Evolutionary conservation across 2,888 invertebrate species (phyloP).

Genomic region (Thyatira batis): DNA sequence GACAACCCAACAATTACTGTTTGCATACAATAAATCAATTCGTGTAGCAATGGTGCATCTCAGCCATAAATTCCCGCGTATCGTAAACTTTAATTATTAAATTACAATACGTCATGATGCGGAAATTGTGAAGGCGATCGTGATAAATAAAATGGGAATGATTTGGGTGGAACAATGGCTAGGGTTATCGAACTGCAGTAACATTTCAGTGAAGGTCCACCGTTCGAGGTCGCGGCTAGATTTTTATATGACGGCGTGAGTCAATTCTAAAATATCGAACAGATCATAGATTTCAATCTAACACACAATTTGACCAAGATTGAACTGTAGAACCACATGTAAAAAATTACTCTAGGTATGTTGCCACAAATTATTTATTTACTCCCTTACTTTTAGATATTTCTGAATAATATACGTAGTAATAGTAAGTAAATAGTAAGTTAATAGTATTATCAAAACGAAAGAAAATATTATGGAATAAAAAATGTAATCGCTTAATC

Average conservation of each 20-base stretch:
- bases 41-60: slow-evolving; percentile 27
- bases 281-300: not conserved
- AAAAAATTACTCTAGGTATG: too few species aligned
- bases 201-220: slow-evolving; percentile 78
- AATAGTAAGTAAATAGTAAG: too few species aligned
- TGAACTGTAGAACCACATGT: not conserved
- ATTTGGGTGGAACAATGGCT: slow-evolving; percentile 69
- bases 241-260: slow-evolving; percentile 36
- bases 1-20: slow-evolving; percentile 30
- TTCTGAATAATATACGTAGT: too few species aligned
- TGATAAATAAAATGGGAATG: slow-evolving; percentile 73
- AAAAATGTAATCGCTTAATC: too few species aligned
- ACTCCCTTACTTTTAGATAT: too few species aligned
- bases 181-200: slow-evolving; percentile 73
- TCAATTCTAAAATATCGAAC: slow-evolving; percentile 13
- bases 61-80: slow-evolving; percentile 51
- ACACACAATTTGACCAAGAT: not conserved
- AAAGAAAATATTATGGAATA: too few species aligned
- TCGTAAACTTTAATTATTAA: slow-evolving; percentile 67
- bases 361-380: too few species aligned
- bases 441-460: too few species aligned
- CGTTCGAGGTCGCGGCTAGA: slow-evolving; percentile 62
- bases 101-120: slow-evolving; percentile 67
- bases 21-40: slow-evolving; percentile 45
- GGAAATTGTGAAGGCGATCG: slow-evolving; percentile 73